These are phyloP conservation scores for Hapalemur alaotrensis DNA, from an alignment of 2,797 vertebrate species.

Conservation along the genomic window DNA sequence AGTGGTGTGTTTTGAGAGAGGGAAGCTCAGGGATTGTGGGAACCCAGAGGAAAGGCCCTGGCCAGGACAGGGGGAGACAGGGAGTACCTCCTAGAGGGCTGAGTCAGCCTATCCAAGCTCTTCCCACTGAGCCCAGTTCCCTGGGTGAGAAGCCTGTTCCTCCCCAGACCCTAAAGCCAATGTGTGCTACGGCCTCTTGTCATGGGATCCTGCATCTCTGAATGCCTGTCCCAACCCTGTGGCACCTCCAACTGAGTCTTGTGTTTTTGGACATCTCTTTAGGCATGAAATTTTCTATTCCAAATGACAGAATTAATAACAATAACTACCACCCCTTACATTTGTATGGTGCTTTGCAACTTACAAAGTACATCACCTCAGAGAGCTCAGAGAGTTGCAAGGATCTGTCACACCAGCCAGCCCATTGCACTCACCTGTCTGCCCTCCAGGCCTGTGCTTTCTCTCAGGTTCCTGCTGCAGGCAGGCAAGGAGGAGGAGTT, in stretches of 20 bases:
- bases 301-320: background rate
- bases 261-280: background rate
- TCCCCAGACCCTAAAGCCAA: too few species aligned
- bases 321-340: background rate
- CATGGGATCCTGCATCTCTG: background rate
- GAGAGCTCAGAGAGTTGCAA: background rate
- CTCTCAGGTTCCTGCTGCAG: background rate
- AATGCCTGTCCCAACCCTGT: background rate
- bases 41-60: background rate
- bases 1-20: background rate
- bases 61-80: rapidly evolving
- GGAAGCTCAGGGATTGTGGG: background rate
- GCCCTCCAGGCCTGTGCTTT: background rate
- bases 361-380: background rate
- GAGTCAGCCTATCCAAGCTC: background rate
- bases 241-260: background rate
- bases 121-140: background rate
- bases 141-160: background rate
- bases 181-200: background rate
- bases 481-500: background rate
- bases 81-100: too few species aligned
- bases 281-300: background rate
- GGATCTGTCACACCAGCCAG: background rate
- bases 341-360: background rate
- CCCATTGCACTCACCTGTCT: background rate